Base-by-base conservation (phyloP, 92 coral and sea anemone genomes). In the Palythoa caribaeorum region DNA sequence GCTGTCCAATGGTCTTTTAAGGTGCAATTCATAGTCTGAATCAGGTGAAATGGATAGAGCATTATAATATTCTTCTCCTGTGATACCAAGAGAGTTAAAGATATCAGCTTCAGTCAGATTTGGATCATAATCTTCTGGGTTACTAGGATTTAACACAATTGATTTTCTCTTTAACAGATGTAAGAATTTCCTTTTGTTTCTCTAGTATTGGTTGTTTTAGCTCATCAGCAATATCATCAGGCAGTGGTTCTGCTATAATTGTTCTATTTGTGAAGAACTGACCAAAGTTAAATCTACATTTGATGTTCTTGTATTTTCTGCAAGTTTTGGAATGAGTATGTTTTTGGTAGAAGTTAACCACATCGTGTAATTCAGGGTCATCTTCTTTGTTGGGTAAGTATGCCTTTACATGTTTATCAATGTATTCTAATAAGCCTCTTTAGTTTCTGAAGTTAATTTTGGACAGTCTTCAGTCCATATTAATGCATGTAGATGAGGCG, bases 1-100 rank as follows among this genome's bases (percentile, higher is more conserved):
- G 6, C 48, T 44, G 6, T 44, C 48, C 6, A 44, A 38, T 88
- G 94, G 89, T 84, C 94, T 88, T 71, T 76, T 91, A 40, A 87
- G 89, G 71, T 93, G 96, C 69, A 93, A 86, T 12, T 91, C 94
- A 90, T 76, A 84, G 80, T 91, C 91, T 55, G 92, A 88, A 83
- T 93, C 94, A 20, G 94, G 84, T 79, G 94, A 93, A 36, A 91
- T 80, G 76, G 96, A 92, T 86, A 93, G 71, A 2, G 94, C 94
- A 8, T 55, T n/a, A 83, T 94, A 89, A 83, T 92, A 92, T 86
- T 93, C 87, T 66, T 85, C 79, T 83, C 92, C 91, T 79, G 91
- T 72, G 62, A 94, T 83, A 74, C 87, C 90, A 80, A 87, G 59
- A 60, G 87, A 83, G 75, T 40, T 78, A 78, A 87, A 52, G 73